Percentiles rank a stretch among this genome's conserved stretches.
Conservation (phyloP, 2,797 vertebrate species). For the Manis pentadactyla region DNA sequence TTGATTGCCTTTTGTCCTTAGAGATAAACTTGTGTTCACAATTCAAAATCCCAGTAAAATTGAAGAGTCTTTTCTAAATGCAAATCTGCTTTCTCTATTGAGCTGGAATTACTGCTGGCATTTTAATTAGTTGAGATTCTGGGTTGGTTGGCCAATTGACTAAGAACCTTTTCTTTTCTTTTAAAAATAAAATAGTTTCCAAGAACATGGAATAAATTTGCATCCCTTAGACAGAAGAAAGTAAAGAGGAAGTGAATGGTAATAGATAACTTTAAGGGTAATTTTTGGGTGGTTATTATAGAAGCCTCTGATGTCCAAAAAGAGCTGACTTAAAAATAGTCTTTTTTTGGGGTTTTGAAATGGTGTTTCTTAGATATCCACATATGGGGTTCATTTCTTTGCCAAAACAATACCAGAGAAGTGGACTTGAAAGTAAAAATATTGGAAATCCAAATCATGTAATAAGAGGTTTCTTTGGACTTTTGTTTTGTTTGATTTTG, state of each 20-base stretch:
- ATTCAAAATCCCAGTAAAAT: constrained; percentile 3
- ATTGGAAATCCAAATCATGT: background rate
- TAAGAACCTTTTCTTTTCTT: constrained; percentile 19
- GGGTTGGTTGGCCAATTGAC: background rate
- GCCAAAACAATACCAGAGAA: background rate
- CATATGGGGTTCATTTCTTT: background rate
- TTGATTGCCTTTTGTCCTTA: constrained; percentile 17
- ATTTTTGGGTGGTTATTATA: background rate
- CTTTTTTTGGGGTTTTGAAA: background rate
- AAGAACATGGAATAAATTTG: constrained; percentile 38
- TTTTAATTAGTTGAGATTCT: constrained; percentile 61
- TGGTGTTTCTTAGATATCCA: constrained; percentile 4
- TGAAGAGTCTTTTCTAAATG: constrained; percentile 23
- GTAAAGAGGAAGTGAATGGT: constrained; percentile 10
- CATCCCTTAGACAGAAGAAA: constrained; percentile 19
- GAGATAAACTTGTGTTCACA: constrained; percentile 17
- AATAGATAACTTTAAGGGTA: background rate
- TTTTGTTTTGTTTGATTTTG: background rate
- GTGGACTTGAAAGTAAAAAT: constrained; percentile 5
- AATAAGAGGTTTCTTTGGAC: background rate
- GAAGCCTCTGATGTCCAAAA: background rate
- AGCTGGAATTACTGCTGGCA: background rate
- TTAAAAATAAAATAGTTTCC: constrained; percentile 55
- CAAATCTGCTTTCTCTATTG: constrained; percentile 55
- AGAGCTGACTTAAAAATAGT: constrained; percentile 14